These are phyloP conservation scores for Neogobius melanostomus DNA, from an alignment of 2,113 vertebrate genomes.

Conservation along the genomic window DNA sequence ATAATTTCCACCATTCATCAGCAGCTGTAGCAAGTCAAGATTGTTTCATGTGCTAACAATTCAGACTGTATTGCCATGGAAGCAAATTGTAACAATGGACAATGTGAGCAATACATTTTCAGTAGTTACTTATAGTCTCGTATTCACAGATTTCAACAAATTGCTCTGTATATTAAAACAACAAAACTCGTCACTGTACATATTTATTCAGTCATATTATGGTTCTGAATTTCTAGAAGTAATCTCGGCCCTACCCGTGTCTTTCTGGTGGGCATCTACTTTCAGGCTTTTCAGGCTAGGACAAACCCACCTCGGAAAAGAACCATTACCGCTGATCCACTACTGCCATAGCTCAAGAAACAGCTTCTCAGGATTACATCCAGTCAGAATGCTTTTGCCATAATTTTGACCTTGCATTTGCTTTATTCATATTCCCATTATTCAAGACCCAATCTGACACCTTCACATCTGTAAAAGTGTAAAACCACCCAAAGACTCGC, in stretches of 20 bases:
- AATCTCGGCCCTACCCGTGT: too few species aligned
- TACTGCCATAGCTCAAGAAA: neutral
- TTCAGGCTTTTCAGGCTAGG: too few species aligned
- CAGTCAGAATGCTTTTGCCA: neutral
- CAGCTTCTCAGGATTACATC: neutral
- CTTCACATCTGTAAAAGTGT: neutral
- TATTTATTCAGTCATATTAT: too few species aligned
- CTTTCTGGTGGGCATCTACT: too few species aligned
- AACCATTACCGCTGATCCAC: too few species aligned
- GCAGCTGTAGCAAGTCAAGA: constrained; percentile 30
- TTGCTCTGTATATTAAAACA: too few species aligned
- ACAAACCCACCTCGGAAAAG: too few species aligned
- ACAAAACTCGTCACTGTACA: too few species aligned
- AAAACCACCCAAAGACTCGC: neutral
- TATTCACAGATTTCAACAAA: too few species aligned
- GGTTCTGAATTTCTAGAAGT: too few species aligned
- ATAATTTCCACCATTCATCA: constrained; percentile 66
- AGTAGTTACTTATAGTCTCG: too few species aligned
- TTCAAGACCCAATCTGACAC: neutral
- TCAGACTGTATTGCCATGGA: neutral
- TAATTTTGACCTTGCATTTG: neutral
- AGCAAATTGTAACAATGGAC: neutral
- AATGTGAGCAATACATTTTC: neutral
- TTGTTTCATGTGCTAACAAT: constrained; percentile 3
- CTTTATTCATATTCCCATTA: neutral